Conservation (phyloP, 2,888 invertebrate species). For the Pyrrhia umbra region DNA sequence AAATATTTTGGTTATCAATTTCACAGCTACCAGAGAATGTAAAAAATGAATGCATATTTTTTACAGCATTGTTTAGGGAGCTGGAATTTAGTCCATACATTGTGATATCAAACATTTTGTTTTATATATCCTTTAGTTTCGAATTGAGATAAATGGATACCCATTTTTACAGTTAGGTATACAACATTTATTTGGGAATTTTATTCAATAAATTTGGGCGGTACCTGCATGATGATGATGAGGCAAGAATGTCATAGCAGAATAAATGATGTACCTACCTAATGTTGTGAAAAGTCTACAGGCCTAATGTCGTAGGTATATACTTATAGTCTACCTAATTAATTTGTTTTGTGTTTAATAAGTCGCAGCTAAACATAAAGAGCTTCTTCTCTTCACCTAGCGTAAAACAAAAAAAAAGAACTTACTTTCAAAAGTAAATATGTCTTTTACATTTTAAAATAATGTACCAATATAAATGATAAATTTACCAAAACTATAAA, state of each 20-base stretch:
- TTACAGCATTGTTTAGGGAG: slow-evolving; percentile 13
- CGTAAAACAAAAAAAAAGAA: too few species aligned
- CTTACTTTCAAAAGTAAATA: too few species aligned
- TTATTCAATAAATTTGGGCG: neutral
- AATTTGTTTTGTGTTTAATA: too few species aligned
- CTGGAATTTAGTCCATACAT: neutral
- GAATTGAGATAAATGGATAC: slow-evolving; percentile 28
- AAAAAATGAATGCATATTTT: neutral
- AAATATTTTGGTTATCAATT: too few species aligned
- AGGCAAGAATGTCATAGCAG: neutral
- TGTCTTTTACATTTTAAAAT: slow-evolving; percentile 4
- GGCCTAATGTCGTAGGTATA: too few species aligned
- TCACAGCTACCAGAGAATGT: slow-evolving; percentile 4
- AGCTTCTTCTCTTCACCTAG: too few species aligned
- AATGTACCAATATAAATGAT: slow-evolving; percentile 4
- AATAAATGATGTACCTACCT: too few species aligned
- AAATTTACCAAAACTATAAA: slow-evolving; percentile 23
- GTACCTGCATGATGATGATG: too few species aligned
- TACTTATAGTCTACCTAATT: too few species aligned
- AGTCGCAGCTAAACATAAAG: too few species aligned
- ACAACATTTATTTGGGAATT: slow-evolving; percentile 1
- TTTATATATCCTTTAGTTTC: neutral
- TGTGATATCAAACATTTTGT: neutral
- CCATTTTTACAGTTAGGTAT: slow-evolving; percentile 1
- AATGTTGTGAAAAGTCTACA: too few species aligned